Base-by-base conservation (phyloP, 2,797 vertebrate species). In the Choloepus didactylus region DNA sequence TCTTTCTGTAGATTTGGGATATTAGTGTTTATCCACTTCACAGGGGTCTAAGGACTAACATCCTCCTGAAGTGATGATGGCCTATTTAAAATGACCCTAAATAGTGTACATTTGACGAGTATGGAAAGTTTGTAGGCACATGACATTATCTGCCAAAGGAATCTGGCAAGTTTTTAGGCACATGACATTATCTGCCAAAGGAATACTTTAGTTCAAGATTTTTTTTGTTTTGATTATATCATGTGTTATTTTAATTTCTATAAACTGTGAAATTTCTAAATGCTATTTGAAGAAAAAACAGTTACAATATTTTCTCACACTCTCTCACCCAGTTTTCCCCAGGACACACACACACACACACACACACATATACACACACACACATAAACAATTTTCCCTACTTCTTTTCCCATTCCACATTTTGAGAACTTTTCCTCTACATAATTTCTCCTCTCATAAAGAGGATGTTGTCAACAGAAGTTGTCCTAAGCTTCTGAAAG, bases 141-240 rank as follows among this genome's bases (percentile, higher is more conserved):
- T 62, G 62, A 82, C 35, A 38, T 76, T 75, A 67, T 54, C 89
- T 86, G 91, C 59, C 60, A 60, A 87, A 95, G 23, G 25, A 84
- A 75, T 92, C n/a, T n/a, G n/a, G n/a, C n/a, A 95, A 85, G 19
- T 81, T 76, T 91, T 31, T 60, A 83, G 54, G 15, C 1, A 21
- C 41, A 41, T 62, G 62, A 82, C 35, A 38, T 76, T 75, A 67
- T 54, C 89, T 86, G 91, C 59, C 60, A 60, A 87, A 95, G 23
- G 25, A 84, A 75, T 92, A 51, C 25, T 60, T 73, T 7, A 81
- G 10, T 79, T 88, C 64, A 64, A 76, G 25, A 84, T 95, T 84
- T 25, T 81, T 92, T 89, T 95, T 81, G 25, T 81, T 89, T 92
- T 89, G 96, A 93, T 46, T 91, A 67, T 81, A 90, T 80, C 3